Conservation (phyloP, 2,113 vertebrate genomes). For the Aegithalos caudatus region DNA sequence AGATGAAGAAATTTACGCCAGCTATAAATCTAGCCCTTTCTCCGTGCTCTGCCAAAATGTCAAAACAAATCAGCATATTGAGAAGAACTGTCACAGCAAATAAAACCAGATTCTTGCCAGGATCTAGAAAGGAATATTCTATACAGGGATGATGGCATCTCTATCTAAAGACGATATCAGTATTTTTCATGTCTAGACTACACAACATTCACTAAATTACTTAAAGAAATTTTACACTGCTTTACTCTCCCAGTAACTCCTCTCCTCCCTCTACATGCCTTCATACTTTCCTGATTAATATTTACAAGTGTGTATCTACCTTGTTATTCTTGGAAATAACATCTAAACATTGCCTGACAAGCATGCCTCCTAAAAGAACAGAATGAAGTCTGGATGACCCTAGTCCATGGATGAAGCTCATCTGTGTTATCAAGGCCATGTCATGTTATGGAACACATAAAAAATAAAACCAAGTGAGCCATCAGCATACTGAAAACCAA, state of each 20-base stretch:
- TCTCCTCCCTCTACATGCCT: background rate
- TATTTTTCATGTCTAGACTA: constrained; percentile 44
- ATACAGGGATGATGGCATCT: background rate
- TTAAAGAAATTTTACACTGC: constrained; percentile 36
- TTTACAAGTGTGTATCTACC: background rate
- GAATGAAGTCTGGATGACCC: background rate
- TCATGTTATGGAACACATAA: background rate
- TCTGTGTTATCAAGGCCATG: background rate
- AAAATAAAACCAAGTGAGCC: background rate
- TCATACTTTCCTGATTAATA: constrained; percentile 10
- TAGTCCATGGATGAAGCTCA: background rate
- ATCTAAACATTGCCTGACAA: background rate
- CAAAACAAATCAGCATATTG: background rate
- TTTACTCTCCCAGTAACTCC: background rate
- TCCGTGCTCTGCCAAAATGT: background rate
- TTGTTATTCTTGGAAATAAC: constrained; percentile 27
- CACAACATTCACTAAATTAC: constrained; percentile 19
- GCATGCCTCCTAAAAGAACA: background rate
- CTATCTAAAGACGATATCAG: background rate
- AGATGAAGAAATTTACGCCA: background rate
- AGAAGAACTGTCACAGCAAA: background rate
- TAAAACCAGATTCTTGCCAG: background rate
- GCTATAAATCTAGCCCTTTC: background rate
- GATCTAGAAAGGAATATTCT: background rate
- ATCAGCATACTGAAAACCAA: background rate